These are phyloP conservation scores for Oncorhynchus mykiss DNA, from an alignment of 2,113 vertebrate genomes.

Conservation along the genomic window DNA sequence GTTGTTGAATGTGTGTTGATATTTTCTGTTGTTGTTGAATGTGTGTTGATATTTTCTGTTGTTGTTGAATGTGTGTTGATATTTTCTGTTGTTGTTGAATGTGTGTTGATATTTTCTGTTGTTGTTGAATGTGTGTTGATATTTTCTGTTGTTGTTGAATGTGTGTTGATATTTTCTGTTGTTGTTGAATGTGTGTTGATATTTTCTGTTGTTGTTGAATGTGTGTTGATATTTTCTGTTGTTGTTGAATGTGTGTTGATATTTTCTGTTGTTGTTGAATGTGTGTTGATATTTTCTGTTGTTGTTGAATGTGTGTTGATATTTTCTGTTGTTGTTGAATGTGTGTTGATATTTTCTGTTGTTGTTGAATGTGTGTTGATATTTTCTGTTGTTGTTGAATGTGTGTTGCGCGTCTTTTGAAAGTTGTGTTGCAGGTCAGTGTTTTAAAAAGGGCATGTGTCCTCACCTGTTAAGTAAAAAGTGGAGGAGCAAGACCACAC, in stretches of 20 bases:
- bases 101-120: too few species aligned
- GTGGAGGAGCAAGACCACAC: slow-evolving; percentile 44
- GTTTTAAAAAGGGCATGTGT: slow-evolving; percentile 66
- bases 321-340: background rate
- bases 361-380: too few species aligned
- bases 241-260: too few species aligned
- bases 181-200: slow-evolving; percentile 33
- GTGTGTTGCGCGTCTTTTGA: slow-evolving; percentile 48
- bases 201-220: background rate
- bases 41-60: too few species aligned
- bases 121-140: slow-evolving; percentile 36
- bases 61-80: slow-evolving; percentile 36
- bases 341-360: background rate
- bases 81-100: too few species aligned
- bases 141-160: too few species aligned
- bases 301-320: too few species aligned
- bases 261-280: background rate
- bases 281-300: background rate
- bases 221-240: background rate
- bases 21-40: too few species aligned
- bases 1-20: slow-evolving; percentile 34
- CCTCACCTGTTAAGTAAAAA: slow-evolving; percentile 74
- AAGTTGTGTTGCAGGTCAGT: slow-evolving; percentile 60
- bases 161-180: too few species aligned
- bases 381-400: too few species aligned